Percentiles rank a stretch among this genome's conserved stretches.
Evolutionary conservation across 2,113 vertebrate genomes (phyloP).

Genomic region (Lophura nycthemera): DNA sequence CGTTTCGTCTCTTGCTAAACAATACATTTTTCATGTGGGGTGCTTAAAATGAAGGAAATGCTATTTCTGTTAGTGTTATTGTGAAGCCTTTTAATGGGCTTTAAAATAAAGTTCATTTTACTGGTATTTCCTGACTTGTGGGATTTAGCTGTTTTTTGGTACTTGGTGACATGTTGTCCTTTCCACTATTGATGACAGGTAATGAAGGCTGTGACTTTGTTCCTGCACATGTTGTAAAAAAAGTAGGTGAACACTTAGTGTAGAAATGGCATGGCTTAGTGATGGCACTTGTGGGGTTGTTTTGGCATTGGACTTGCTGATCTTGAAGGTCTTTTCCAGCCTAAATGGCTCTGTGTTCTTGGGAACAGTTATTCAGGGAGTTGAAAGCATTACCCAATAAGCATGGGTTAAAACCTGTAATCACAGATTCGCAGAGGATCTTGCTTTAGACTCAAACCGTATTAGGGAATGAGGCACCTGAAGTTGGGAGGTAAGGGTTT

Average conservation of each 20-base stretch:
- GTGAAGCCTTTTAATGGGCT: slow-evolving; percentile 80
- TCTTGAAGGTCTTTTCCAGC: background rate
- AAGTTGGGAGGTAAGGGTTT: background rate
- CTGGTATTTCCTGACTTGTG: slow-evolving; percentile 48
- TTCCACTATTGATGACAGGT: background rate
- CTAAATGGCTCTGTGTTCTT: background rate
- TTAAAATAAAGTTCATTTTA: slow-evolving; percentile 84
- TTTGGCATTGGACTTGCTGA: background rate
- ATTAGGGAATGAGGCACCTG: background rate
- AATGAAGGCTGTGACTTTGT: background rate
- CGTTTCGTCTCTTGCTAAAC: slow-evolving; percentile 66
- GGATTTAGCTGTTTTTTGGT: background rate
- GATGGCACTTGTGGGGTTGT: background rate
- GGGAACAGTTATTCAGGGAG: background rate
- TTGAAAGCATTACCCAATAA: background rate
- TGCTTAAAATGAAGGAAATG: slow-evolving; percentile 68
- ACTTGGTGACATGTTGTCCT: background rate
- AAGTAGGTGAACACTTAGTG: background rate
- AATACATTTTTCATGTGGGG: slow-evolving; percentile 73
- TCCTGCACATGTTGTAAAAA: background rate
- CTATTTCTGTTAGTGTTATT: slow-evolving; percentile 72
- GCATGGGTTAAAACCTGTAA: background rate
- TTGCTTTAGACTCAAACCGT: background rate
- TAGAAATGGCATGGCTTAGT: background rate
- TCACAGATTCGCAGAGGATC: background rate